phyloP scores from a whole-genome alignment of 2,888 invertebrate genomes.

The Noctua janthe region DNA sequence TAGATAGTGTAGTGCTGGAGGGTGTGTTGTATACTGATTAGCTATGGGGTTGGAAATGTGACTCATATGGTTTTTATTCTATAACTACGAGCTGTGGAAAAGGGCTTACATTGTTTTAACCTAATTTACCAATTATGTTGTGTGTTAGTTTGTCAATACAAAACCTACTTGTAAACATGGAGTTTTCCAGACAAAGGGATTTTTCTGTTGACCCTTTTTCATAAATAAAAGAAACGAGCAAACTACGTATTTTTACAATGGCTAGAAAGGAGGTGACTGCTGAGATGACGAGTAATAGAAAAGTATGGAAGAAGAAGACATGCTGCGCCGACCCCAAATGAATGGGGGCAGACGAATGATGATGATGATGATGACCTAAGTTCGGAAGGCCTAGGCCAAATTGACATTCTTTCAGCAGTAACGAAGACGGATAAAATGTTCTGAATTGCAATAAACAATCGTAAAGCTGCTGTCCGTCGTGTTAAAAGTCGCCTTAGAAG shows the following conservation, averaged over 20 bases:
- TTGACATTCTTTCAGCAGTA: not conserved
- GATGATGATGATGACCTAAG: not conserved
- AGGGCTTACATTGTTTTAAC: slow-evolving; percentile 3
- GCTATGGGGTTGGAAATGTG: slow-evolving; percentile 27
- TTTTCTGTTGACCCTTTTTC: not conserved
- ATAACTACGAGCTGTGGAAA: not conserved
- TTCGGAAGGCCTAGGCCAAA: not conserved
- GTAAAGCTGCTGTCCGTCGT: not conserved
- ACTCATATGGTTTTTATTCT: slow-evolving; percentile 20
- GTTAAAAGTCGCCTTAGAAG: not conserved
- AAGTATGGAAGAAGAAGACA: not conserved
- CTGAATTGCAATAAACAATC: not conserved
- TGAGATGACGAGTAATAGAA: not conserved
- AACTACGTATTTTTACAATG: not conserved
- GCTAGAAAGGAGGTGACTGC: not conserved
- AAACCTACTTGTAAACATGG: not conserved
- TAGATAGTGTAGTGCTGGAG: slow-evolving; percentile 31
- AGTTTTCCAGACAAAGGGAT: not conserved
- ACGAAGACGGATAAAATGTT: too few relatives aligned
- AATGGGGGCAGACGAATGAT: not conserved
- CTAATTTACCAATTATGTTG: not conserved
- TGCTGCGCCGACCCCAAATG: not conserved
- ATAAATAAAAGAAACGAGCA: not conserved
- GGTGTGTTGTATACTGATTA: slow-evolving; percentile 43
- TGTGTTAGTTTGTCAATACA: not conserved